Base-by-base conservation (phyloP, 2,113 vertebrate species). In the Sapayoa aenigma region DNA sequence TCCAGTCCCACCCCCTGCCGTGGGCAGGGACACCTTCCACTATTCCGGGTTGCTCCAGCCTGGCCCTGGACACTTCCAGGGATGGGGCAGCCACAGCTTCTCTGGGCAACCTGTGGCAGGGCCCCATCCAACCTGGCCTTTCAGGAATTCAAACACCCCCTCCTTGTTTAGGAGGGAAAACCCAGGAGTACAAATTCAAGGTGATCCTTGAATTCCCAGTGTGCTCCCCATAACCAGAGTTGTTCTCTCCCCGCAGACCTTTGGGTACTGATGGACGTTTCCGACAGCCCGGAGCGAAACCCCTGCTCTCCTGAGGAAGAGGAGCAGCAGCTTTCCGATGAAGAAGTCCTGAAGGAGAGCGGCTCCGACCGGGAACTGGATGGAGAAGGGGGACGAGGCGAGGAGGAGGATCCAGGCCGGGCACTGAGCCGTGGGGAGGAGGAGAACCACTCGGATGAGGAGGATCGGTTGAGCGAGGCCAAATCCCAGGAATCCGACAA, bases 231-330 rank as follows among this genome's bases (percentile, higher is more conserved):
- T 95, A 65, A 90, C 67, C 19, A 59, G 17, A 47, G 59, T n/a
- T 52, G 10, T 74, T 95, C 31, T 84, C 58, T 47, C 79, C 56
- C 94, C 55, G 27, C 94, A 98, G 98, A 97, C 60, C 55, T n/a
- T 39, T 44, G 87, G 96, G 96, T 90, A 97, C 98, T 93, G 93
- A 99, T 99, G 99, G 99, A 99, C 92, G 98, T 99, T 91, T 98
- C 99, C 59, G 98, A 99, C 97, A 99, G 99, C 98, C 99, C 99
- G 87, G 98, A 98, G 89, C 98, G 97, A 97, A 98, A 98, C 90
- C 98, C 98, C 93, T 98, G 97, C 97, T 99, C 99, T 91, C 99
- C 98, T 5, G 98, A 98, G 76, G 98, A 98, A 77, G 96, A 97
- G 50, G 96, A 96, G n/a, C 98, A 97, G 28, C 96, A 96, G 49